Evolutionary conservation across 2,797 vertebrate species (phyloP).

Genomic region (Streptopelia turtur): DNA sequence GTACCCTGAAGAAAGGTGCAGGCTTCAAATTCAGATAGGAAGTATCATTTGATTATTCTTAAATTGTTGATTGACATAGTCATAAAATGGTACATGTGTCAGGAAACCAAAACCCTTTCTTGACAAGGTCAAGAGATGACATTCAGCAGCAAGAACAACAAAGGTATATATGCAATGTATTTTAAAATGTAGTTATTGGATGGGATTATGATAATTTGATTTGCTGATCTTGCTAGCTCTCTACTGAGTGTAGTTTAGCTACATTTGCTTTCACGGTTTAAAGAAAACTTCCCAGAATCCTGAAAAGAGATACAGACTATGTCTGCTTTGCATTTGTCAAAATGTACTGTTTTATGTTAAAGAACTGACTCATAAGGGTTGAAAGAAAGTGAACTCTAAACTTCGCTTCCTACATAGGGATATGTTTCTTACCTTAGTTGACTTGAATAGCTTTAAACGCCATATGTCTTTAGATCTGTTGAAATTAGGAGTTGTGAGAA

Average conservation of each 20-base stretch:
- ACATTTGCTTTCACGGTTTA: not conserved
- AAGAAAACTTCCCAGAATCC: not conserved
- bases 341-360: not conserved
- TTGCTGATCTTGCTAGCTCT: not conserved
- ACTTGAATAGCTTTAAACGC: not conserved
- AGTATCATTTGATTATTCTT: not conserved
- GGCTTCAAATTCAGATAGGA: not conserved
- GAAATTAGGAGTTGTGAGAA: not conserved
- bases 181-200: not conserved
- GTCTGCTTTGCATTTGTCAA: not conserved
- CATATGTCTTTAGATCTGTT: not conserved
- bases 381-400: not conserved
- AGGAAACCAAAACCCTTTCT: not conserved
- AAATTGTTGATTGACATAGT: not conserved
- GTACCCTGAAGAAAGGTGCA: not conserved
- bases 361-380: not conserved
- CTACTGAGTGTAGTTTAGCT: not conserved
- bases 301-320: not conserved
- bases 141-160: not conserved
- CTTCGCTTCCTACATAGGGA: not conserved
- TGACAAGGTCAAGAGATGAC: not conserved
- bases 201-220: not conserved
- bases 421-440: not conserved
- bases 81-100: not conserved
- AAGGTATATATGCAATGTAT: not conserved